These are phyloP conservation scores for Platygyra sinensis DNA, from an alignment of 64 coral and sea anemone species.

Conservation along the genomic window DNA sequence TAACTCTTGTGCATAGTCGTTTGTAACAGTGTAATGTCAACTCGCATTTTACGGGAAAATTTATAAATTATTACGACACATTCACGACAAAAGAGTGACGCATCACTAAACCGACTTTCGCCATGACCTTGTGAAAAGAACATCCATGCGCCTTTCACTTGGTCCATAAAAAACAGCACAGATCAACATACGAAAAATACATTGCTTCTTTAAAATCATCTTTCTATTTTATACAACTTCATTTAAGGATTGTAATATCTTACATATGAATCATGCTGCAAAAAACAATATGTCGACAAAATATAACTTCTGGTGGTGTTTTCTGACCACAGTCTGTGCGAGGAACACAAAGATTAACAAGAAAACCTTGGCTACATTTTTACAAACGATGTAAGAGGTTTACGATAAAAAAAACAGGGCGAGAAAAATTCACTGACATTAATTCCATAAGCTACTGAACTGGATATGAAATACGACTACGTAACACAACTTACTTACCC, in stretches of 20 bases:
- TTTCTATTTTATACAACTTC: neutral
- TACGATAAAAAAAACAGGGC: no score
- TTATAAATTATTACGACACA: neutral
- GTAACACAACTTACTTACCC: neutral
- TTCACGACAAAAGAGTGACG: neutral
- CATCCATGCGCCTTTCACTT: neutral
- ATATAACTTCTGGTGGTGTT: neutral
- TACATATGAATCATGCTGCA: slow-evolving; percentile 11
- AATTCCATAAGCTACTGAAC: neutral
- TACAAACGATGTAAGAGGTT: no score
- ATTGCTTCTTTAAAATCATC: neutral
- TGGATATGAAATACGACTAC: neutral
- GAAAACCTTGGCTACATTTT: no score
- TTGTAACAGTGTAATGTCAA: neutral
- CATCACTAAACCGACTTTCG: no score
- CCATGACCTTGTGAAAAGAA: no score
- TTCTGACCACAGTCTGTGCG: neutral
- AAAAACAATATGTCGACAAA: neutral
- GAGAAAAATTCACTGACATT: no score
- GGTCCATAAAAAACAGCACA: no score
- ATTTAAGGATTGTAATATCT: neutral
- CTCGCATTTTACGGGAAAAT: neutral
- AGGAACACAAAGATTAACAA: no score
- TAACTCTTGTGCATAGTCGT: slow-evolving; percentile 20
- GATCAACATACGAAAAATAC: no score